Conservation (phyloP, 2,797 vertebrate genomes). For the Amazonetta brasiliensis region DNA sequence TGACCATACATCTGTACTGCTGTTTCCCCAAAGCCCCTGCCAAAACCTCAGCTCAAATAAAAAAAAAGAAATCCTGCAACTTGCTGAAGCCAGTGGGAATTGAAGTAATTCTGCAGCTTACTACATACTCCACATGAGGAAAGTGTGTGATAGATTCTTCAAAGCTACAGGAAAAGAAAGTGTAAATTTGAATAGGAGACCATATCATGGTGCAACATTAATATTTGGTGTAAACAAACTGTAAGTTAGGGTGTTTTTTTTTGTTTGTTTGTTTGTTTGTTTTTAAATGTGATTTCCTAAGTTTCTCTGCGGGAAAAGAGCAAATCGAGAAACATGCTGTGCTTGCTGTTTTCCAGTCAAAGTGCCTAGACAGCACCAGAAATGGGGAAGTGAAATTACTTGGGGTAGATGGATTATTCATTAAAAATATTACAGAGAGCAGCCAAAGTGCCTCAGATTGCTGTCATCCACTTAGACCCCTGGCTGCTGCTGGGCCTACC, state of each 20-base stretch:
- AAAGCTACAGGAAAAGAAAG: background rate
- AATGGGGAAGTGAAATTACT: constrained; percentile 42
- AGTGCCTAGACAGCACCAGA: background rate
- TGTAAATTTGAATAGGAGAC: background rate
- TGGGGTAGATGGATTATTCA: background rate
- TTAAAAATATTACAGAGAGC: background rate
- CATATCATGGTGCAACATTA: background rate
- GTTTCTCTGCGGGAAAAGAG: background rate
- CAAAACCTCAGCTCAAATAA: background rate
- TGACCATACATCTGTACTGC: background rate
- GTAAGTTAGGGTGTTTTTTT: background rate
- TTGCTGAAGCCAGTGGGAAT: background rate
- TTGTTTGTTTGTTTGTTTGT: background rate
- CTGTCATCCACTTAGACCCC: background rate
- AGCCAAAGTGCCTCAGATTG: accelerated
- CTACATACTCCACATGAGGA: background rate
- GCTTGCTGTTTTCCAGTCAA: background rate
- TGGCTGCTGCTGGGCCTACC: background rate
- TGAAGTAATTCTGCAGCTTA: background rate
- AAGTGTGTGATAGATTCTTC: accelerated
- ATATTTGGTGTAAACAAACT: background rate
- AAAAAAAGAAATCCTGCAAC: background rate
- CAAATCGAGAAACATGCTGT: background rate
- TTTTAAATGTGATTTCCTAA: background rate
- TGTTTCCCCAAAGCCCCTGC: background rate